Evolutionary conservation across 1,140 invertebrate species (phyloP), one percentile per base, ranked within the genome.

Genomic region (Zaprionus ghesquierei): DNA sequence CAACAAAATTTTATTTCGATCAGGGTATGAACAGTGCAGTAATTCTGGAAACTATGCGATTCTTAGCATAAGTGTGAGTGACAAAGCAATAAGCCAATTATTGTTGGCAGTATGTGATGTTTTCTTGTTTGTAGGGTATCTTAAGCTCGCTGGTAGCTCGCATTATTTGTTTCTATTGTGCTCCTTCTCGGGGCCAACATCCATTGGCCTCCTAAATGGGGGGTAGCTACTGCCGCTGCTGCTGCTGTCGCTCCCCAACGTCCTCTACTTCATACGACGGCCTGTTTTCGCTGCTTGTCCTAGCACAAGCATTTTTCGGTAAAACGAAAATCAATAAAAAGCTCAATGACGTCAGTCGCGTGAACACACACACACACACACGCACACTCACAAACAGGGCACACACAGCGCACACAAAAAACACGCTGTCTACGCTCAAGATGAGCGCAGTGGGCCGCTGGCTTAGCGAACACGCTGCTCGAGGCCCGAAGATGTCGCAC

Each of bases 281-380:
- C 75, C 66, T 60, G 13, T 58, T 53, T 29, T 13, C 27, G 4
- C 49, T 51, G 49, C 23, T 62, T 33, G 73, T 80, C 66, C 77
- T 77, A 69, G 68, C 78, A 51, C 72, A 87, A 87, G 53, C 50
- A 65, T 75, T 75, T 72, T 77, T 62, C 66, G 76, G 63, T 78
- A 76, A 81, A 82, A 80, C 59, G 74, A 81, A 90, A 90, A 90
- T 90, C 89, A 86, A 90, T 90, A 90, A 89, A 90, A 90, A 90
- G 89, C 89, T 90, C 89, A 90, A 90, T 90, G 89, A 90, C 89
- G 89, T 90, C 89, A 90, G 79, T 72, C 62, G 71, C 33, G 65
- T 61, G 59, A 38, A 63, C 49, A 66, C 61, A 72, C 50, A 65
- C 50, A 76, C 38, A 71, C 44, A 70, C 54, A 54, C 54, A 46